Evolutionary conservation across 2,888 invertebrate genomes (phyloP), one percentile per base, ranked within the genome.

Genomic region (Phoenoteleia sp.): DNA sequence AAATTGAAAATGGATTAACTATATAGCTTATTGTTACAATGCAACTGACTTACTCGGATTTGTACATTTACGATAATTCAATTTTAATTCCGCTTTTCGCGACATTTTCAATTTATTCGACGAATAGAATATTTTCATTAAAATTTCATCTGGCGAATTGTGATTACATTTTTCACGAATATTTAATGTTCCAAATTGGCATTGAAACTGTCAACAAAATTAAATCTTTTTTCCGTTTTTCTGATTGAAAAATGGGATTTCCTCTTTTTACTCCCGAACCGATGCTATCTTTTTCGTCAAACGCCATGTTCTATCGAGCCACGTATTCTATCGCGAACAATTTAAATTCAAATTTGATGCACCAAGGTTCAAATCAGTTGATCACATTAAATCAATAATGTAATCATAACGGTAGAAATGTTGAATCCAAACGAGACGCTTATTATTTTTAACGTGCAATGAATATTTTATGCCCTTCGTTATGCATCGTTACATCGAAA

Each of bases 331-430:
- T 58, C 58, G 58, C 45, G 56, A 36, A 19, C 11, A 47, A 62
- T 62, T 62, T 62, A 36, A 60, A 72, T 72, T 72, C 49, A 42
- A 60, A 60, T 60, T 72, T 49, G 27, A 52, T 45, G 62, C 74
- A 25, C 42, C 21, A 42, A 52, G 17, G 27, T 49, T 75, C 42
- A 54, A 64, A 75, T 62, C 74, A 75, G 45, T 75, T 75, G 64
- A 75, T 75, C 45, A 56, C 15, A 39, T 66, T 75, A 75, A 75
- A 75, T 66, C 64, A 42, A 75, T 75, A 66, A 66, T 66, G 45
- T 25, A 75, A 75, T 75, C 56, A 72, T 47, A 42, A 45, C 33
- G 64, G 29, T n/a, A 29, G 64, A 56, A 66, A 75, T 21, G 56
- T 3, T 66, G 75, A 64, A 54, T 66, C 62, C 21, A 64, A 64